These are phyloP conservation scores for Crocidura indochinensis DNA, from an alignment of 2,797 vertebrate genomes.

Conservation along the genomic window DNA sequence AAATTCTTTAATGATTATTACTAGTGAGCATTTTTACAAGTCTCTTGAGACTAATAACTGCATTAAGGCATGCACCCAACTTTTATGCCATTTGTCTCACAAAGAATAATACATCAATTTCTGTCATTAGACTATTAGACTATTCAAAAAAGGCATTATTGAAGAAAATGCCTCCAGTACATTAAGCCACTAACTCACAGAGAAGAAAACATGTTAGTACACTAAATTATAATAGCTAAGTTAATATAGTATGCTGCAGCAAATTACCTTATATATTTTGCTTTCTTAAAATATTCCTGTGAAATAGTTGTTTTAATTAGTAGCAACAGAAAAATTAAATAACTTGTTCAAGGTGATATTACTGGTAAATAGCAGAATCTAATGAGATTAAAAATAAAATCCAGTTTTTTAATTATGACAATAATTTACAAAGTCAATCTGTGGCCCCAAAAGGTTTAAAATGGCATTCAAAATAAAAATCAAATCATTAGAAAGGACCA, in stretches of 20 bases:
- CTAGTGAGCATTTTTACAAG: slow-evolving; percentile 10
- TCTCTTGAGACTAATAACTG: slow-evolving; percentile 37
- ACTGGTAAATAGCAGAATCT: neutral
- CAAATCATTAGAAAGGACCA: neutral
- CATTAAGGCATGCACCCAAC: slow-evolving; percentile 6
- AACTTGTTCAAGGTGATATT: neutral
- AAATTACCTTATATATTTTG: neutral
- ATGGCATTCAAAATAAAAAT: neutral
- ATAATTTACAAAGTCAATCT: neutral
- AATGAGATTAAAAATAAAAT: too few relatives aligned
- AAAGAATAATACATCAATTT: neutral
- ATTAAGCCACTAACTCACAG: slow-evolving; percentile 10
- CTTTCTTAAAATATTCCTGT: neutral
- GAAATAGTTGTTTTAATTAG: neutral
- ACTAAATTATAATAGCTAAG: neutral
- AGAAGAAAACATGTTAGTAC: neutral
- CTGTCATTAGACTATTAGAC: neutral
- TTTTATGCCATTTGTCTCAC: neutral
- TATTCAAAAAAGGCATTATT: neutral
- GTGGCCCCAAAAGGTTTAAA: neutral
- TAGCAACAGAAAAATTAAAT: neutral
- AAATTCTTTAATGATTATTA: neutral
- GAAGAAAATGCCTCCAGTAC: slow-evolving; percentile 32
- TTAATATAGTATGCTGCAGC: neutral
- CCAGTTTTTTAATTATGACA: too few relatives aligned